phyloP scores from a whole-genome alignment of 2,888 invertebrate species.

The Theretra japonica region DNA sequence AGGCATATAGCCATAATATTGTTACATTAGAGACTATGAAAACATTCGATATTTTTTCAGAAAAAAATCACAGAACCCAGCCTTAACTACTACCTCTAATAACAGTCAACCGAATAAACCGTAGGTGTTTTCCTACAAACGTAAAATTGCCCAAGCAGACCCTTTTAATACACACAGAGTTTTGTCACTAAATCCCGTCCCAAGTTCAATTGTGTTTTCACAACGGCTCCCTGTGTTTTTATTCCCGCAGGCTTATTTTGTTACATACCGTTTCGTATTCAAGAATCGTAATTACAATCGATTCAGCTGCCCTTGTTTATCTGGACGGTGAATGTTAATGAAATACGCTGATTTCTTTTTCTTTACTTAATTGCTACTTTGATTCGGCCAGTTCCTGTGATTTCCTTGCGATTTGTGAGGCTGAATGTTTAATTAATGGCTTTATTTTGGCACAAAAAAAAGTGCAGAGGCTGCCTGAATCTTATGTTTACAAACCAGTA shows the following conservation, averaged over 20 bases:
- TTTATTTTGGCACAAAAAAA: background rate
- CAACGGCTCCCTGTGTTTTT: slow-evolving; percentile 64
- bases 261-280: slow-evolving; percentile 59
- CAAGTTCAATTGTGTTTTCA: slow-evolving; percentile 55
- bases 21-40: too few relatives aligned
- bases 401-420: background rate
- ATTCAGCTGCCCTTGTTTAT: slow-evolving; percentile 51
- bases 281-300: slow-evolving; percentile 64
- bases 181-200: slow-evolving; percentile 56
- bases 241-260: slow-evolving; percentile 61
- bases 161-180: slow-evolving; percentile 44
- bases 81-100: background rate
- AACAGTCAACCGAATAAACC: background rate
- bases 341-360: slow-evolving; percentile 26
- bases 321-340: slow-evolving; percentile 23
- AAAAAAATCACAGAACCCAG: background rate
- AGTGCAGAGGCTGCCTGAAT: too few relatives aligned
- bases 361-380: slow-evolving; percentile 1
- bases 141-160: slow-evolving; percentile 38
- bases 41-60: too few relatives aligned
- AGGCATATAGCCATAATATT: too few relatives aligned
- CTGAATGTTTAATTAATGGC: background rate
- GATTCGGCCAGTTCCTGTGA: slow-evolving; percentile 8
- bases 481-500: too few relatives aligned
- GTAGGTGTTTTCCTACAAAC: slow-evolving; percentile 23